Base-by-base conservation (phyloP, 1,140 invertebrate genomes). In the Papilio polytes region DNA sequence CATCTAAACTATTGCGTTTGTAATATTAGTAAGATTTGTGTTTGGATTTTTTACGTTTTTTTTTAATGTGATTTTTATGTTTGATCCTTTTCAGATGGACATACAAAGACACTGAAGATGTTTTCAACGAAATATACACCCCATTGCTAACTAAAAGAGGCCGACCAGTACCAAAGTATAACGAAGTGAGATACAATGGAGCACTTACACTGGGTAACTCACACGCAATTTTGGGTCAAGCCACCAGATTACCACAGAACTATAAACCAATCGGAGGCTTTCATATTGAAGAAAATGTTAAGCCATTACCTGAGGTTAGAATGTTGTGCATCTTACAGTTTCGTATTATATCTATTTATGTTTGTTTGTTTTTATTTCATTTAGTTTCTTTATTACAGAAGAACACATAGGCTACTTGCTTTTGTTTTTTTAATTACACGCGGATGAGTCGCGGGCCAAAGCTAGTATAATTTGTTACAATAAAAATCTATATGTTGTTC, bases 181-280 rank as follows among this genome's bases (percentile, higher is more conserved):
- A 78, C 44, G 77, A 78, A 41, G 77, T 78, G n/a, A 78, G 77
- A 66, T 78, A 66, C 56, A 78, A 66, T n/a, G 77, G 53, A 2
- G 36, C 77, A 3, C 44, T 78, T 12, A 59, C 20, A 41, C 36
- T 78, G 53, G 77, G 77, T 4, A 78, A 78, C 41, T 78, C 77
- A 10, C 31, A 78, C 15, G 56, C 56, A 9, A 56, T 63, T 41
- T 78, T 78, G 36, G 76, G 76, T 2, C 53, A 63, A 31, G 31
- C 76, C 31, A 66, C 56, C 2, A 82, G 77, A 26, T 81, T 83
- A 22, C 86, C 88, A 2, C 84, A 87, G 31, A 89, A 88, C 48
- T 85, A 85, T 10, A 89, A 87, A 59, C 74, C 83, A 10, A 82
- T 89, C n/a, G 87, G 87, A 31, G 87, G 88, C 9, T 84, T 81